Conservation (phyloP, 1,140 invertebrate genomes). For the Aleiodes sp. region DNA sequence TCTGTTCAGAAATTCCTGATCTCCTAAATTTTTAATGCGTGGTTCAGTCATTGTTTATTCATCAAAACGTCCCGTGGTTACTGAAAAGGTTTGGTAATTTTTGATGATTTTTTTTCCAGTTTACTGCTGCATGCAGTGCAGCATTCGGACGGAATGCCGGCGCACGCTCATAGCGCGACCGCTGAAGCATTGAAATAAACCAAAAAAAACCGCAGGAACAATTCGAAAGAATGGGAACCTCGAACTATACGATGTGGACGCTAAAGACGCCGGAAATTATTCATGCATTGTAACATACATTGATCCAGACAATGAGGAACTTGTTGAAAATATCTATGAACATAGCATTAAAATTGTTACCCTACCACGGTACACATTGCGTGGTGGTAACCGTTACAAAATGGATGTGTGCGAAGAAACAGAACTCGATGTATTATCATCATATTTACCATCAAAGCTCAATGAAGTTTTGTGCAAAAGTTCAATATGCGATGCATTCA, state of each 20-base stretch:
- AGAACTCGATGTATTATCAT: conserved; percentile 42
- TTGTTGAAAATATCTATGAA: conserved; percentile 47
- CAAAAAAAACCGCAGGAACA: conserved; percentile 37
- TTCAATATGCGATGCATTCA: conserved; percentile 46
- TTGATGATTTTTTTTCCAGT: too few species aligned
- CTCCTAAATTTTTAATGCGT: too few species aligned
- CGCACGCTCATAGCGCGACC: too few species aligned
- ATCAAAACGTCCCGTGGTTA: too few species aligned
- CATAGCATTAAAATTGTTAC: conserved; percentile 50
- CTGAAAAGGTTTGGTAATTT: too few species aligned
- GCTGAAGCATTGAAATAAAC: too few species aligned
- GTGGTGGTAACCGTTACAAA: conserved; percentile 48
- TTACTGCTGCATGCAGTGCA: too few species aligned
- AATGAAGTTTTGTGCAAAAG: conserved; percentile 48
- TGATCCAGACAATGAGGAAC: conserved; percentile 55
- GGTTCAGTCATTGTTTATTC: too few species aligned
- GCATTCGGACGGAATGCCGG: too few species aligned
- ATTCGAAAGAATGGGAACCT: conserved; percentile 51
- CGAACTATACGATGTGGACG: conserved; percentile 50
- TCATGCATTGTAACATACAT: conserved; percentile 53
- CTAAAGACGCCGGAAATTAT: conserved; percentile 55
- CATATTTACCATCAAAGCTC: conserved; percentile 48
- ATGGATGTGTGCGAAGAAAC: conserved; percentile 47
- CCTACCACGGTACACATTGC: conserved; percentile 46
- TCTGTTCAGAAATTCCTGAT: too few species aligned